Evolutionary conservation across 2,888 invertebrate species (phyloP).

Genomic region (Neoaliturus tenellus): DNA sequence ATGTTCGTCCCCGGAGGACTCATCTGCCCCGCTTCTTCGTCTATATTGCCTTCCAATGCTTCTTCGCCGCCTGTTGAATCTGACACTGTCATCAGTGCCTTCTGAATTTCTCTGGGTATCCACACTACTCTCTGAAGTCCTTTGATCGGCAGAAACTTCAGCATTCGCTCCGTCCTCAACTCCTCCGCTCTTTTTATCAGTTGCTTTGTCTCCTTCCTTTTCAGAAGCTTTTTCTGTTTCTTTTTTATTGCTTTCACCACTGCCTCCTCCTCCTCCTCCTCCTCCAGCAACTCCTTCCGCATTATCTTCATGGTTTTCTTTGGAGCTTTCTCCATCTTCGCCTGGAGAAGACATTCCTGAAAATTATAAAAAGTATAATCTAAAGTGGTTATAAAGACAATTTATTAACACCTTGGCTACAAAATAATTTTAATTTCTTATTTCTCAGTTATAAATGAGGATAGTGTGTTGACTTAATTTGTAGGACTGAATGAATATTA

Average conservation of each 20-base stretch:
- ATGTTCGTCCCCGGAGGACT: constrained; percentile 25
- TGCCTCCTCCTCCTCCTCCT: neutral
- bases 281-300: neutral
- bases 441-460: too few relatives aligned
- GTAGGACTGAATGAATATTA: too few relatives aligned
- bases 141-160: neutral
- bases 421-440: too few relatives aligned
- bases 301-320: neutral
- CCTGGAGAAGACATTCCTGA: neutral
- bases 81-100: neutral
- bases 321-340: neutral
- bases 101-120: neutral
- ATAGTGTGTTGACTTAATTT: too few relatives aligned
- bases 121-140: neutral
- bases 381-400: too few relatives aligned
- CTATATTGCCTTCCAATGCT: constrained; percentile 8
- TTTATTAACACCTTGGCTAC: too few relatives aligned
- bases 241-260: neutral
- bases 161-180: neutral
- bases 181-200: neutral
- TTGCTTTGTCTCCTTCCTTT: neutral
- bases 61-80: constrained; percentile 5
- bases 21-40: constrained; percentile 31
- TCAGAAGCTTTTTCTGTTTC: neutral
- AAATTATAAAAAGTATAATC: neutral